Percentiles rank a stretch among this genome's conserved stretches.
Evolutionary conservation across 2,113 vertebrate species (phyloP).

Genomic region (Aptenodytes patagonicus): DNA sequence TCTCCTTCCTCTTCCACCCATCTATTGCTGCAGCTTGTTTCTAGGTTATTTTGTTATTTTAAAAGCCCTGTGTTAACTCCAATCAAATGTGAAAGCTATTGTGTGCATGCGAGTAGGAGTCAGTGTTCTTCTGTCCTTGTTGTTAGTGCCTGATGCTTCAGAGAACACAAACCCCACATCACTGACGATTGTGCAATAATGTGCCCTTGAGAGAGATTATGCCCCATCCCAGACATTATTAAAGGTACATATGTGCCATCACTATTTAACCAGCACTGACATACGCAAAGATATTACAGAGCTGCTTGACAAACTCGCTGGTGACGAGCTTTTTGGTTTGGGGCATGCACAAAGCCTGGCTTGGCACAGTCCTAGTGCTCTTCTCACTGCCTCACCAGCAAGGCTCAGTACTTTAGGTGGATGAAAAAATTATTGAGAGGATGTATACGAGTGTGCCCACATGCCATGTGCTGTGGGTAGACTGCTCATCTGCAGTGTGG

Average conservation of each 20-base stretch:
- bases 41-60: neutral
- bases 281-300: neutral
- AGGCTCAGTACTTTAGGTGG: neutral
- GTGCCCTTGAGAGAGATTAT: neutral
- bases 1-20: neutral
- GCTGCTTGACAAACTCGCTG: neutral
- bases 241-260: neutral
- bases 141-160: neutral
- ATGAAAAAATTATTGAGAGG: neutral
- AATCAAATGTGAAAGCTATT: neutral
- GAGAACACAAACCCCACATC: neutral
- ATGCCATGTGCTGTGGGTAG: neutral
- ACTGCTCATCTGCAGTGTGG: neutral
- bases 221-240: neutral
- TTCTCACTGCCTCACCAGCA: neutral
- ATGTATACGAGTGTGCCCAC: neutral
- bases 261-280: neutral
- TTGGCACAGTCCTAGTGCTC: neutral
- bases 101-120: rapidly evolving
- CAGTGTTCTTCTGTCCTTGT: neutral
- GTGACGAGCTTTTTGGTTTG: neutral
- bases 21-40: neutral
- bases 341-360: neutral
- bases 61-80: neutral
- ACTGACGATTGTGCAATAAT: neutral